phyloP scores from a whole-genome alignment of 1,140 invertebrate species.

The Ooceraea biroi region DNA sequence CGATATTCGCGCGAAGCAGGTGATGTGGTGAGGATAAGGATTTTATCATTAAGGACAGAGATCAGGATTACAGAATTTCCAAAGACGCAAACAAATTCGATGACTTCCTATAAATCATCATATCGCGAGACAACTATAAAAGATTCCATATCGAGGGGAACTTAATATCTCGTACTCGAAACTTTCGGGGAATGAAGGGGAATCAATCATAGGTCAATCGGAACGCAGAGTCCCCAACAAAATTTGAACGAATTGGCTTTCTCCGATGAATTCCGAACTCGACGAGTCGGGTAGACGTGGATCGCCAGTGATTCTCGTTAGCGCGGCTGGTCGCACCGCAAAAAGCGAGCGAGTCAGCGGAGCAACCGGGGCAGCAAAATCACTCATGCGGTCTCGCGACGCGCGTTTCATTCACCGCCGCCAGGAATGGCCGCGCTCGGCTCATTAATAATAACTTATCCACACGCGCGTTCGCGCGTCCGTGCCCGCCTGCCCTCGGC shows the following conservation, averaged over 20 bases:
- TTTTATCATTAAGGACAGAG: too few species aligned
- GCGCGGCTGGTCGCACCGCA: conserved; percentile 53
- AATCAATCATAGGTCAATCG: too few species aligned
- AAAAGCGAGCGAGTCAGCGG: conserved; percentile 40
- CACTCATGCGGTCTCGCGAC: conserved; percentile 54
- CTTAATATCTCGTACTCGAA: too few species aligned
- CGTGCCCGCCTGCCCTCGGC: conserved; percentile 20
- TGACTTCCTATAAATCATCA: too few species aligned
- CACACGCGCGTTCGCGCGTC: conserved; percentile 39
- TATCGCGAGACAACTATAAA: too few species aligned
- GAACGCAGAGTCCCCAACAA: not conserved
- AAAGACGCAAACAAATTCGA: not conserved
- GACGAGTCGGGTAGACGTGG: not conserved
- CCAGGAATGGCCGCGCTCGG: conserved; percentile 44
- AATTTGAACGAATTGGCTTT: conserved; percentile 19
- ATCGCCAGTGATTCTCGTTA: conserved; percentile 58
- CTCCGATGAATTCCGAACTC: conserved; percentile 32
- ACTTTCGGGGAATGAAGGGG: too few species aligned
- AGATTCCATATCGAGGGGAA: too few species aligned
- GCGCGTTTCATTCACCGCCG: conserved; percentile 63
- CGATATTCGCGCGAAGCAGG: not conserved
- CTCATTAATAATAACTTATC: conserved; percentile 64
- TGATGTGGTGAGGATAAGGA: too few species aligned
- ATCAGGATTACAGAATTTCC: not conserved
- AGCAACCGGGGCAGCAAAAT: conserved; percentile 49